A percentile compares a stretch with the other conserved stretches of the same genome.
Conservation (phyloP, 2,797 vertebrate genomes). For the Pelobates cultripes region DNA sequence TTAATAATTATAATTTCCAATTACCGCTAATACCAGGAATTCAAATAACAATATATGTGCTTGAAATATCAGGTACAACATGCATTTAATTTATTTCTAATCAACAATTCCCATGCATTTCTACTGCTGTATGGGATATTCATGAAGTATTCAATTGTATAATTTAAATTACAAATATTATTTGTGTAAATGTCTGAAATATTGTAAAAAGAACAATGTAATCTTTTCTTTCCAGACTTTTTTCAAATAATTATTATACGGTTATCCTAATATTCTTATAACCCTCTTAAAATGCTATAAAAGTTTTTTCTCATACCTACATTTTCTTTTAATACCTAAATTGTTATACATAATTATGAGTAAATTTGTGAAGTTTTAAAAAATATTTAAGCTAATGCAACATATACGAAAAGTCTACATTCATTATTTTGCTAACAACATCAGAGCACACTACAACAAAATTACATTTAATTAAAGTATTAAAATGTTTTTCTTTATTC, state of each 20-base stretch:
- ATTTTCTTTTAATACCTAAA: constrained; percentile 58
- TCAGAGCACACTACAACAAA: too few species aligned
- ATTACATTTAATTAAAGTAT: too few species aligned
- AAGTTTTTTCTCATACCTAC: constrained; percentile 31
- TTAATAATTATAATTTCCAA: too few species aligned
- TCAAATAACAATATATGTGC: too few species aligned
- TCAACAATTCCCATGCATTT: constrained; percentile 48
- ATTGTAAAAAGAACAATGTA: constrained; percentile 75
- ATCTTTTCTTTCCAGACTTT: constrained; percentile 73
- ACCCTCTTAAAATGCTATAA: constrained; percentile 69
- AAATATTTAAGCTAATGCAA: constrained; percentile 13
- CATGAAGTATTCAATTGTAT: constrained; percentile 73
- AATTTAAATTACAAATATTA: constrained; percentile 72
- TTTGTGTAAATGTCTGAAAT: constrained; percentile 72
- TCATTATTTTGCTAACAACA: too few species aligned
- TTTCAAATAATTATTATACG: constrained; percentile 68
- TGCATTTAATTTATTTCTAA: neutral
- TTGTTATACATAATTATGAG: constrained; percentile 35
- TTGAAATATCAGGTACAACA: too few species aligned
- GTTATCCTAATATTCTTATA: constrained; percentile 70
- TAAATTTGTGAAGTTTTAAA: constrained; percentile 35
- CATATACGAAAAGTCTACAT: neutral
- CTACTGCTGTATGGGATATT: constrained; percentile 71
- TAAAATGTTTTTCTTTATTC: neutral
- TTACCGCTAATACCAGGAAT: too few species aligned